Conservation (phyloP, 2,888 invertebrate genomes). For the Eristalinus sepulchralis region DNA sequence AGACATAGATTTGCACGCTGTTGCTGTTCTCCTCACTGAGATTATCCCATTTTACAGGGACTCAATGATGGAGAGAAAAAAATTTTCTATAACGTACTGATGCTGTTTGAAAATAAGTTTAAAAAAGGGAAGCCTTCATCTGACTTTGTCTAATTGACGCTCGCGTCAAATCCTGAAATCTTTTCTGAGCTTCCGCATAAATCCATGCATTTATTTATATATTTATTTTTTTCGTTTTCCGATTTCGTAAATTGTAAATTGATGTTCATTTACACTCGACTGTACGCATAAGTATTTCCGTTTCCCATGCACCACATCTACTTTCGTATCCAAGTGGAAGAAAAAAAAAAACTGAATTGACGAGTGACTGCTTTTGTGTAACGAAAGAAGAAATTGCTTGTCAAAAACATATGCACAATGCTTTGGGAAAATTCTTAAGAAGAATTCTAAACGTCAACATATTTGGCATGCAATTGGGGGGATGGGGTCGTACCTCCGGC, state of each 20-base stretch:
- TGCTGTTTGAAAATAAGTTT: background rate
- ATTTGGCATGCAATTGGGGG: conserved; percentile 56
- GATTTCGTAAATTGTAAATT: conserved; percentile 50
- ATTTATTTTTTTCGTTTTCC: conserved; percentile 5
- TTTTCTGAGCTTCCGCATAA: background rate
- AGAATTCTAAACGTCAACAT: conserved; percentile 47
- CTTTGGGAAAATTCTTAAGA: conserved; percentile 29
- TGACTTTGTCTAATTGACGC: conserved; percentile 39
- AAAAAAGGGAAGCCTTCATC: background rate
- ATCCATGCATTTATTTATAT: conserved; percentile 29
- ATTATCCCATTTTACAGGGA: conserved; percentile 31
- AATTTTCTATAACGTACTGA: background rate
- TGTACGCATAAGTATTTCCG: conserved; percentile 27
- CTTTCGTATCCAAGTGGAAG: background rate
- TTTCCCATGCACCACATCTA: conserved; percentile 17
- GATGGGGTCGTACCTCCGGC: conserved; percentile 11
- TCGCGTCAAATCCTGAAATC: background rate
- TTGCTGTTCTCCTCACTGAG: conserved; percentile 31
- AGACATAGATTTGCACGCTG: conserved; percentile 22
- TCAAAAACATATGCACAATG: conserved; percentile 61
- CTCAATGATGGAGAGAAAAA: background rate
- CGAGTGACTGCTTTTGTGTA: conserved; percentile 55
- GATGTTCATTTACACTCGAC: conserved; percentile 57
- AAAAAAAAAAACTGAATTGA: conserved; percentile 32
- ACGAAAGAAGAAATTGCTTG: conserved; percentile 63